Percentiles rank a stretch among this genome's conserved stretches.
Evolutionary conservation across 2,797 vertebrate genomes (phyloP).

Genomic region (Lycodopsis pacificus): DNA sequence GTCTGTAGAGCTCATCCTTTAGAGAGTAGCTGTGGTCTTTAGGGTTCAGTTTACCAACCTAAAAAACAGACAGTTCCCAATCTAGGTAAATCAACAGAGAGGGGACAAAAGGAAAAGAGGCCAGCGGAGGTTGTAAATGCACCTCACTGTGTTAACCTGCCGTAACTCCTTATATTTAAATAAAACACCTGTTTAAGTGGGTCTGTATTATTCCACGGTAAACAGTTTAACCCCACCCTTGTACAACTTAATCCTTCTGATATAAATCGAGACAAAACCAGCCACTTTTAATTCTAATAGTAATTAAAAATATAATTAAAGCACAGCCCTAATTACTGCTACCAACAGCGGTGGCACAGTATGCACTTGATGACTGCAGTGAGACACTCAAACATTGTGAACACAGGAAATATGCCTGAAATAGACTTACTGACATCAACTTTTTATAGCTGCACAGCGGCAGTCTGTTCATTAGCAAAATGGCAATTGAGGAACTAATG

Average conservation of each 20-base stretch:
- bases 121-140: conserved; percentile 8
- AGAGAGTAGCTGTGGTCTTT: conserved; percentile 84
- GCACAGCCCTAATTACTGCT: conserved; percentile 80
- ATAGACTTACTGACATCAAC: conserved; percentile 56
- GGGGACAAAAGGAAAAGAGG: conserved; percentile 23
- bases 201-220: conserved; percentile 15
- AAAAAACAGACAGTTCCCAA: conserved; percentile 40
- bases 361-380: conserved; percentile 66
- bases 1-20: conserved; percentile 83
- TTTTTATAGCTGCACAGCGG: conserved; percentile 28
- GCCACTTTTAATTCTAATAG: conserved; percentile 57
- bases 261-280: conserved; percentile 58
- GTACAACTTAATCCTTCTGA: conserved; percentile 39
- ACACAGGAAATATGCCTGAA: conserved; percentile 70
- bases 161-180: conserved; percentile 4
- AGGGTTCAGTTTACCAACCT: conserved; percentile 83
- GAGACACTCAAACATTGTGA: conserved; percentile 67
- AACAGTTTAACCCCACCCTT: conserved; percentile 39
- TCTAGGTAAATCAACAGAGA: conserved; percentile 27
- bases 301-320: conserved; percentile 77
- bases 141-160: conserved; percentile 5
- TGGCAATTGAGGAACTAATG: conserved; percentile 5
- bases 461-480: conserved; percentile 10
- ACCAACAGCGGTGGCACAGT: conserved; percentile 54
- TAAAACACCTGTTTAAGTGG: conserved; percentile 20